Base-by-base conservation (phyloP, 2,113 vertebrate species). In the Dasyornis broadbenti region DNA sequence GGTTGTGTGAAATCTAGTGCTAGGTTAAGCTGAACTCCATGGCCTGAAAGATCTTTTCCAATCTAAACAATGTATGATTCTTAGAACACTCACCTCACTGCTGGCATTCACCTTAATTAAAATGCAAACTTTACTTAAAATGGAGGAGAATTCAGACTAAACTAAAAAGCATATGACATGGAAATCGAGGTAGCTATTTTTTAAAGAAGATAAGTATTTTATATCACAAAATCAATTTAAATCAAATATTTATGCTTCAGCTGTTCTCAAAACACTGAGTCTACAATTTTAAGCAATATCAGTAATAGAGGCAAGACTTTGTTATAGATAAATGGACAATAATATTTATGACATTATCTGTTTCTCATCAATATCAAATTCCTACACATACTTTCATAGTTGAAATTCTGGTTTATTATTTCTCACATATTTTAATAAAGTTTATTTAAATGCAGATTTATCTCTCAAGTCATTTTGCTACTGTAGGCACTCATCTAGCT, bases 71-170 rank as follows among this genome's bases (percentile, higher is more conserved):
- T 12, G 22, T 40, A 49, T 49, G 37, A 35, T 68, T 54, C 22
- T 75, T 56, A 70, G 18, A 89, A 70, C 45, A 75, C 24, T 49
- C 28, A 47, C 35, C 18, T 82, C 37, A 54, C 12, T 42, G 10
- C 33, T 88, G 53, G 24, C 27, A 80, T 83, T 94, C 52, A 42
- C 31, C 49, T 68, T 49, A 23, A 86, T 91, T 95, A 93, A 82
- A 31, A 80, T 37, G 85, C 49, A 95, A 89, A 60, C n/a, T 88
- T 59, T 35, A 63, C 35, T 68, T 90, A 90, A 94, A 93, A 78
- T 44, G 61, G 63, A 77, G 64, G 57, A 72, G 49, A 96, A 97
- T 96, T 93, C 10, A 68, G 75, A 82, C 53, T 94, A 82, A 94
- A 81, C 18, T 69, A 89, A 90, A 97, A 81, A 78, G 30, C 52